A percentile compares a stretch with the other conserved stretches of the same genome.
These are phyloP conservation scores for Actinopyga echinites DNA, from an alignment of 53 echinoderm and acorn worm genomes.

Conservation along the genomic window DNA sequence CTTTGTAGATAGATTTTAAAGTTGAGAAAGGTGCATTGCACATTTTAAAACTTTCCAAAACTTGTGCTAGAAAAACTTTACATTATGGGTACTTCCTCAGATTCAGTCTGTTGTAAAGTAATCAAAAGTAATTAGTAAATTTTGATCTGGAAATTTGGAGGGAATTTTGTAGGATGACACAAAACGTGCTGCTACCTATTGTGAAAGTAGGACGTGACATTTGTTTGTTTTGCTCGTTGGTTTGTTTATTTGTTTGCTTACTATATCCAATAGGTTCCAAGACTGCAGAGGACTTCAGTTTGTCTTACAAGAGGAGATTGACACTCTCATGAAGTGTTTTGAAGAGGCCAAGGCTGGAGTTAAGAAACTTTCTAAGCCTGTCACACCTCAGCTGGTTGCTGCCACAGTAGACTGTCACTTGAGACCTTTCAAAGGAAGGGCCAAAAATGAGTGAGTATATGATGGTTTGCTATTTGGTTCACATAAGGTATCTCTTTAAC, in stretches of 20 bases:
- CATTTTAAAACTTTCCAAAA: no score
- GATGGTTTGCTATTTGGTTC: not conserved
- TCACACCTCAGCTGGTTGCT: constrained; percentile 59
- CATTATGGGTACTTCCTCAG: no score
- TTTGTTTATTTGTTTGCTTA: not conserved
- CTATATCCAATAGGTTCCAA: constrained; percentile 51
- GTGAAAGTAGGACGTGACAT: no score
- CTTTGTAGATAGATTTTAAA: no score
- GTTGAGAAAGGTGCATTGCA: no score
- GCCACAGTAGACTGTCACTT: constrained; percentile 88
- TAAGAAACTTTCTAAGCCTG: constrained; percentile 19
- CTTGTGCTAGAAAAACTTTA: no score
- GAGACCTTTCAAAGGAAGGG: constrained; percentile 80
- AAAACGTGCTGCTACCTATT: no score
- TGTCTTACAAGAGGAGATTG: constrained; percentile 64
- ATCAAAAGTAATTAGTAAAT: no score
- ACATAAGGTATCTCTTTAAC: no score
- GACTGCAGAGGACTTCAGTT: constrained; percentile 76
- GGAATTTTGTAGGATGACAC: no score
- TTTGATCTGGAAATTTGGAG: no score
- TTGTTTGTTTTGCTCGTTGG: not conserved
- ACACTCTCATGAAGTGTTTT: constrained; percentile 52
- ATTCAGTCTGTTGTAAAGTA: no score
- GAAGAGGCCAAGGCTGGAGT: constrained; percentile 49
- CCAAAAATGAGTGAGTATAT: constrained; percentile 77